Base-by-base conservation (phyloP, 2,797 vertebrate species). In the Pteropus rufus region DNA sequence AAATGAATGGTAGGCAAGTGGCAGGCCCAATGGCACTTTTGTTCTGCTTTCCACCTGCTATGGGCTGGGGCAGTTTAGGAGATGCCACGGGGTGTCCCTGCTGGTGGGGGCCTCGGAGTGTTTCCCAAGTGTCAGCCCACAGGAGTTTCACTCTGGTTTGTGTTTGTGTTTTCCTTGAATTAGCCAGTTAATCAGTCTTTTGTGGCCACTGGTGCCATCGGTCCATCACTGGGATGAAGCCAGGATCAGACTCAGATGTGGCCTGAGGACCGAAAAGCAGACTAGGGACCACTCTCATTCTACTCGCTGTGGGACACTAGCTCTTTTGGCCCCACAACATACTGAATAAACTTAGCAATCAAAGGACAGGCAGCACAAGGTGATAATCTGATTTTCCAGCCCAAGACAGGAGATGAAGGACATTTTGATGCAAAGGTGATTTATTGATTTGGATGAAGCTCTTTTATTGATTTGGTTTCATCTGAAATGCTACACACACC, bases 151-250 rank as follows among this genome's bases (percentile, higher is more conserved):
- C 41, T 89, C 18, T 67, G 21, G 52, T 36, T 91, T 70, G 69
- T 58, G 23, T 73, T n/a, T 36, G 10, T 76, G 72, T 81, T 94
- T 44, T 79, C 19, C 36, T 88, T 81, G 72, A 95, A 93, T 92
- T 36, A 72, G n/a, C 18, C 65, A 46, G 26, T 70, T 75, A 79
- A 36, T 73, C 6, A 14, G 58, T 75, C 60, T 36, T 9, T 24
- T 56, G 31, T 89, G 88, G 41, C 41, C 3, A 2, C 18, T n/a
- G 80, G 8, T 34, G 19, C 36, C 70, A 56, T 9, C 67, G 54
- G 34, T 29, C 34, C 36, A 44, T 41, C 7, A 91, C 26, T 81
- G 65, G 54, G 46, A 60, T 0, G 0, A 73, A n/a, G 64, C 56
- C 31, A 46, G 94, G 90, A 60, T 41, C 44, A 64, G 89, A 64